Evolutionary conservation across 2,888 invertebrate species (phyloP), one percentile per base, ranked within the genome.

Genomic region (Unio delphinus): DNA sequence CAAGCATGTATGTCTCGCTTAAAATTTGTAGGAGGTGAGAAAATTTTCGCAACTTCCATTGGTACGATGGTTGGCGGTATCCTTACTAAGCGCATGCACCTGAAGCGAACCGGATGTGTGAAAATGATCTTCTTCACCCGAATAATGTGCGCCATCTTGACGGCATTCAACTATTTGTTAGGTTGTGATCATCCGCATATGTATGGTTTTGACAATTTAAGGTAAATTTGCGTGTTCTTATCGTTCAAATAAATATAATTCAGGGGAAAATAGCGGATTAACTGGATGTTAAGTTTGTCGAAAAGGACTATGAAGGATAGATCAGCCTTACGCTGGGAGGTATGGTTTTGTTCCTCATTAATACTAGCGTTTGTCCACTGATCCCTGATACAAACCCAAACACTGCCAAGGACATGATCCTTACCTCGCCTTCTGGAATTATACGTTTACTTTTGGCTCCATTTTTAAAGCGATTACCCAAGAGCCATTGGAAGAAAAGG

Each of bases 61-160:
- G 81, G 81, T 1, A 80, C 80, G n/a, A 74, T 78, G 65, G 6
- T 73, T 3, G 81, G 81, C 26, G 81, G 81, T 3, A 65, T 75
- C 15, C 26, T 81, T 3, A 78, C 77, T 1, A 60, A 75, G 18
- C 57, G 76, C 0, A 61, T 79, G 18, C 66, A 71, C n/a, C 74
- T 81, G 8, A 68, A 67, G 0, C 55, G 76, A 55, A 65, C 59
- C 4, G 74, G 76, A 23, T 80, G 81, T 65, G 57, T 79, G 8
- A 76, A 74, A 45, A 75, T 81, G 80, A 30, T 78, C 11, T 28
- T 76, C 1, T 59, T 78, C 18, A 26, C 68, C 7, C 56, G 68
- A 17, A 15, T 65, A 15, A 55, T 80, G 1, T 65, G 67, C 4
- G 56, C 72, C 6, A 20, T 64, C 0, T 57, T 69, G 3, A 64